Percentiles rank a stretch among this genome's conserved stretches.
Evolutionary conservation across 2,113 vertebrate species (phyloP).

Genomic region (Peromyscus polionotus): DNA sequence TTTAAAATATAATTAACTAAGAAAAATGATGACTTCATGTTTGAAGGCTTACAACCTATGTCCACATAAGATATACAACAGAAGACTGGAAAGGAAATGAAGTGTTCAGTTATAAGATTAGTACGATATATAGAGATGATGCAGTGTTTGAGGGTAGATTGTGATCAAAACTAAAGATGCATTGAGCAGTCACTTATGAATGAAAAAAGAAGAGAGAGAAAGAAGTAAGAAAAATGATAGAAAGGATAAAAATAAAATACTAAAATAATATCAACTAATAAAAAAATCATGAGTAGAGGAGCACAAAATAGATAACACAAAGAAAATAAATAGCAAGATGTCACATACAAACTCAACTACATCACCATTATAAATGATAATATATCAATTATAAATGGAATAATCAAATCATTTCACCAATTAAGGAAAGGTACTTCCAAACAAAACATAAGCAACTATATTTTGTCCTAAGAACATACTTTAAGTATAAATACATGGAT

Average conservation of each 20-base stretch:
- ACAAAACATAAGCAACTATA: neutral
- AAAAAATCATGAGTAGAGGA: neutral
- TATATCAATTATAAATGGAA: neutral
- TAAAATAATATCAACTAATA: neutral
- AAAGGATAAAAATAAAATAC: neutral
- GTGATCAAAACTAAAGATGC: neutral
- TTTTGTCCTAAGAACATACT: neutral
- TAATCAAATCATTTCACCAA: neutral
- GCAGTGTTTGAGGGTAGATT: neutral
- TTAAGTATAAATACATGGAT: neutral
- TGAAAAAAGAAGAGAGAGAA: neutral
- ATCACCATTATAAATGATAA: neutral
- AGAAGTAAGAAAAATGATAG: neutral
- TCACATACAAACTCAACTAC: neutral
- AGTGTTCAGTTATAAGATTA: neutral
- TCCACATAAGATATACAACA: neutral
- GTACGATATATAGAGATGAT: neutral
- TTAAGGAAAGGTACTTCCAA: neutral
- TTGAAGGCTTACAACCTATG: neutral
- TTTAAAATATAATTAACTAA: conserved; percentile 25
- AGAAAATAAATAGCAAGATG: neutral
- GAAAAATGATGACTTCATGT: neutral
- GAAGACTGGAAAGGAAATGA: neutral
- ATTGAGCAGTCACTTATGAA: neutral
- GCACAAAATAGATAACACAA: neutral